Conservation (phyloP, 2,113 vertebrate species). For the Pangasianodon gigas region DNA sequence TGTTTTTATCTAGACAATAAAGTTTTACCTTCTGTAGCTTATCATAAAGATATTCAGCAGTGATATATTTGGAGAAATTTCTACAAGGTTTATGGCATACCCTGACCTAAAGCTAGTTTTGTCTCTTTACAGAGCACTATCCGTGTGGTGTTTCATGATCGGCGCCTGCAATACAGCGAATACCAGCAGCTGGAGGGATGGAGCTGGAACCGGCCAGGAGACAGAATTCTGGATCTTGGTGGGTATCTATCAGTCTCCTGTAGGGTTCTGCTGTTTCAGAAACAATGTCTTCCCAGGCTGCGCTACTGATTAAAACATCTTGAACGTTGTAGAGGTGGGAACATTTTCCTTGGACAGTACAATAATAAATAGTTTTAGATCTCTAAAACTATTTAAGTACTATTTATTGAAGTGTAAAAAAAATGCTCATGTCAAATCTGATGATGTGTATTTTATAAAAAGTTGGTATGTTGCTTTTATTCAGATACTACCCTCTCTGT, state of each 20-base stretch:
- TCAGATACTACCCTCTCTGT: constrained; percentile 91
- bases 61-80: background rate
- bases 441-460: background rate
- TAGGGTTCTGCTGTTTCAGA: background rate
- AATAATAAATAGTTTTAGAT: background rate
- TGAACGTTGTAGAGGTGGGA: background rate
- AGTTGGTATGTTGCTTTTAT: constrained; percentile 62
- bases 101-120: constrained; percentile 19
- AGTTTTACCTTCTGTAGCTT: background rate
- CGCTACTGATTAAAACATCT: background rate
- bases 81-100: background rate
- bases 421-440: background rate
- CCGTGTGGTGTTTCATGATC: constrained; percentile 92
- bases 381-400: background rate
- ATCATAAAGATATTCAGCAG: background rate
- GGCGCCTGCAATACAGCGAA: constrained; percentile 90
- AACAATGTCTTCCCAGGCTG: background rate
- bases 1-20: background rate
- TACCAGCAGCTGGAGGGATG: constrained; percentile 94
- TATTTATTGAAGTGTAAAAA: no score
- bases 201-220: constrained; percentile 93
- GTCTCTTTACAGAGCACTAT: constrained; percentile 83
- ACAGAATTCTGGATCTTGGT: constrained; percentile 93
- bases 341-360: background rate
- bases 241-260: constrained; percentile 53